Evolutionary conservation across 1,140 invertebrate genomes (phyloP).

Genomic region (Megalopta genalis): DNA sequence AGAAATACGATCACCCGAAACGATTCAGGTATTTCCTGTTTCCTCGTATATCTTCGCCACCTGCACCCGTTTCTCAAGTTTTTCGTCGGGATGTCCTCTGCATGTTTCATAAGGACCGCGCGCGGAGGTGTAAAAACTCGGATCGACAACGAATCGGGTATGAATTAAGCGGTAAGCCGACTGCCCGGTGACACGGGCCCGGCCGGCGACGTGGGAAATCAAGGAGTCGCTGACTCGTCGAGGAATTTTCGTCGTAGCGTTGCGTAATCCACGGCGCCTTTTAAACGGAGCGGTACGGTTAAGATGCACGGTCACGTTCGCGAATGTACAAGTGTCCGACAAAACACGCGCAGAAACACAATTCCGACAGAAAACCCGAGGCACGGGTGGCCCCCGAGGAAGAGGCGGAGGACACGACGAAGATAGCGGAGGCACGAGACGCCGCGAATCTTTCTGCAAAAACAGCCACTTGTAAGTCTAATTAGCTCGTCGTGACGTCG

Average conservation of each 20-base stretch:
- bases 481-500: slow-evolving; percentile 38
- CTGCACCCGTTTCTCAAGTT: slow-evolving; percentile 66
- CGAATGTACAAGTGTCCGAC: background rate
- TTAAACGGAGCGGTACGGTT: background rate
- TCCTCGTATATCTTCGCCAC: slow-evolving; percentile 64
- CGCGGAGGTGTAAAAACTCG: slow-evolving; percentile 62
- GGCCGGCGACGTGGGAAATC: background rate
- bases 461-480: slow-evolving; percentile 21
- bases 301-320: slow-evolving; percentile 18
- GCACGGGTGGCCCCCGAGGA: background rate
- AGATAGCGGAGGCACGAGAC: background rate
- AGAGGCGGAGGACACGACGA: background rate
- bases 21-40: slow-evolving; percentile 64
- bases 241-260: slow-evolving; percentile 26
- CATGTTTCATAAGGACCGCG: slow-evolving; percentile 65
- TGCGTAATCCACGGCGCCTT: slow-evolving; percentile 12
- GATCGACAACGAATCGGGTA: slow-evolving; percentile 51
- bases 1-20: slow-evolving; percentile 64
- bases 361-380: background rate
- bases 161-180: slow-evolving; percentile 58
- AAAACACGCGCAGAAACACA: slow-evolving; percentile 22
- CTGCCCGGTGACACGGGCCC: slow-evolving; percentile 8
- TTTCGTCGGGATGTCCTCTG: slow-evolving; percentile 63
- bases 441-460: slow-evolving; percentile 19
- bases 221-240: background rate